phyloP scores from a whole-genome alignment of 2,113 vertebrate genomes.

The Petrocephalus zakoni region DNA sequence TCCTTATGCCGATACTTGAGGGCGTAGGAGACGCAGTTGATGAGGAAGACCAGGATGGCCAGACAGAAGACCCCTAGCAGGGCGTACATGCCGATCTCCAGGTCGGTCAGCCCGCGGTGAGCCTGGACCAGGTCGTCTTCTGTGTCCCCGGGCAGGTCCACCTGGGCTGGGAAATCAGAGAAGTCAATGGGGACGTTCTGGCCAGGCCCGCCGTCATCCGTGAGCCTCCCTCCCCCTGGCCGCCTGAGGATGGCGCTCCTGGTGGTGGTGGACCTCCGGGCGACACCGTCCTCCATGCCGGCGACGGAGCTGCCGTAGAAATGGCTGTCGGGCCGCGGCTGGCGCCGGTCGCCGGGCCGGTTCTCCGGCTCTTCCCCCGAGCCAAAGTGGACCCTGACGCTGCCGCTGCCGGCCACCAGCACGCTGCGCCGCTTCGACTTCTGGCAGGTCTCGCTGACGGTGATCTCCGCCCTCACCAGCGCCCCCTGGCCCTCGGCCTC shows the following conservation, averaged over 20 bases:
- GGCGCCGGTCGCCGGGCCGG: conserved; percentile 67
- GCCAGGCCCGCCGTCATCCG: conserved; percentile 57
- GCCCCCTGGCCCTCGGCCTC: conserved; percentile 84
- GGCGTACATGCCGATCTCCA: conserved; percentile 97
- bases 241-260: conserved; percentile 61
- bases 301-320: conserved; percentile 63
- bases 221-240: conserved; percentile 62
- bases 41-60: conserved; percentile 92
- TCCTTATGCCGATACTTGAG: conserved; percentile 90
- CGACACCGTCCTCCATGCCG: conserved; percentile 67
- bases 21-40: conserved; percentile 90
- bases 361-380: conserved; percentile 71
- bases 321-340: conserved; percentile 64
- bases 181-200: conserved; percentile 79
- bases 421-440: conserved; percentile 87
- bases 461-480: conserved; percentile 83
- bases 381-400: conserved; percentile 78
- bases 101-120: conserved; percentile 73
- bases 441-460: conserved; percentile 82
- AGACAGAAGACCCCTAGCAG: conserved; percentile 93
- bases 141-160: conserved; percentile 70
- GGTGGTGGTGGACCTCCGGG: conserved; percentile 62
- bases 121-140: conserved; percentile 67
- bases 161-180: conserved; percentile 82
- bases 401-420: conserved; percentile 74